These are phyloP conservation scores for Gallinago media DNA, from an alignment of 2,113 vertebrate genomes.

Conservation along the genomic window DNA sequence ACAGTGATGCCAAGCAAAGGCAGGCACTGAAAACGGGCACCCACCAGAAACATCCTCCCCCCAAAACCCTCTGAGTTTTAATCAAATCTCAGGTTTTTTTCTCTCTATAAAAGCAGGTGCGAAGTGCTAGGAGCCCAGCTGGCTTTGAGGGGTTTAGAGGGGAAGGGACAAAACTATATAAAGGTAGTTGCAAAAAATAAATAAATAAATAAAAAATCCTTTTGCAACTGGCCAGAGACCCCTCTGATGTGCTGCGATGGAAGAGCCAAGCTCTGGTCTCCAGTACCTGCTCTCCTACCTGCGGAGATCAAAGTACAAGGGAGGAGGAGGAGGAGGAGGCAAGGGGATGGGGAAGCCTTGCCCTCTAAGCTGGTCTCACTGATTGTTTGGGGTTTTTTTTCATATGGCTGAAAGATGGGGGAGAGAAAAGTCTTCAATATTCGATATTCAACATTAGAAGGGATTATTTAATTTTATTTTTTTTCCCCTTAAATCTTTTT, in stretches of 20 bases:
- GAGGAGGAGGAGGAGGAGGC: not conserved
- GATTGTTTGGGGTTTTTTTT: not conserved
- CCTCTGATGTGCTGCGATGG: fast-evolving
- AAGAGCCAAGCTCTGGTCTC: not conserved
- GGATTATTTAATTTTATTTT: not conserved
- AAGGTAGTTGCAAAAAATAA: not conserved
- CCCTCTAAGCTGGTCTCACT: not conserved
- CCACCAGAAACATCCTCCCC: too few relatives aligned
- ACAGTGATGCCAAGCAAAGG: fast-evolving
- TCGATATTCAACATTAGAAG: not conserved
- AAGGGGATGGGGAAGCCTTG: not conserved
- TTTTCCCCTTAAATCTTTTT: not conserved
- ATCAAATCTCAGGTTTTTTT: not conserved
- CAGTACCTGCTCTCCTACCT: not conserved
- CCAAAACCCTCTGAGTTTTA: not conserved
- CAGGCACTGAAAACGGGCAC: not conserved
- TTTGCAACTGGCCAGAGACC: not conserved
- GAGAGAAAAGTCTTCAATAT: not conserved
- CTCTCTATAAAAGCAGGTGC: not conserved
- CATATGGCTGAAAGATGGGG: not conserved
- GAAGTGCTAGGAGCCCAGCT: not conserved
- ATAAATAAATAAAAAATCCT: not conserved
- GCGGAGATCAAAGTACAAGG: not conserved
- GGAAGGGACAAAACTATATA: not conserved
- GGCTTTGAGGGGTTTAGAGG: not conserved